A percentile compares a stretch with the other conserved stretches of the same genome.
Conservation (phyloP, 1,140 invertebrate genomes). For the Monomorium pharaonis region DNA sequence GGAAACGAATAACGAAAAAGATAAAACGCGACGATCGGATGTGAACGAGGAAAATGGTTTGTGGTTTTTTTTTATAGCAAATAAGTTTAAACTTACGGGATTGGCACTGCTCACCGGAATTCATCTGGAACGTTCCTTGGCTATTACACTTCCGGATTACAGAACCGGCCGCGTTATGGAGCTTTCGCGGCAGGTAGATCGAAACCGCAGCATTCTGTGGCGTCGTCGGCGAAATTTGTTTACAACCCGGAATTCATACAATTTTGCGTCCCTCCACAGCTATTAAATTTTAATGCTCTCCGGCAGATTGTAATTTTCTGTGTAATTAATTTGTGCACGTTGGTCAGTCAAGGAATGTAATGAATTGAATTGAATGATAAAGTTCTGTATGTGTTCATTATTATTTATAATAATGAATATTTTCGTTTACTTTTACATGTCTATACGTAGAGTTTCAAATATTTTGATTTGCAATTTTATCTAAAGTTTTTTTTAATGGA, state of each 20-base stretch:
- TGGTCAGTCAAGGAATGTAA: background rate
- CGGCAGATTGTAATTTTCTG: slow-evolving; percentile 26
- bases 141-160: slow-evolving; percentile 30
- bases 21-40: background rate
- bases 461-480: background rate
- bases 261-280: background rate
- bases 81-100: slow-evolving; percentile 43
- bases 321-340: slow-evolving; percentile 30
- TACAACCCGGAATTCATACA: slow-evolving; percentile 43
- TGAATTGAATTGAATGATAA: background rate
- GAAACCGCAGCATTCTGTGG: slow-evolving; percentile 44
- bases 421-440: background rate
- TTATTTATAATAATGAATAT: background rate
- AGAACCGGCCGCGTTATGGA: slow-evolving; percentile 9
- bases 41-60: slow-evolving; percentile 35
- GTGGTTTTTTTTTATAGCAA: slow-evolving; percentile 22
- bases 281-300: slow-evolving; percentile 41
- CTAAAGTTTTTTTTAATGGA: background rate
- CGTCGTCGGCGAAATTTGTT: slow-evolving; percentile 50
- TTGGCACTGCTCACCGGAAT: slow-evolving; percentile 33
- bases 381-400: background rate
- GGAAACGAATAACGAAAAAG: slow-evolving; percentile 43
- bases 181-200: slow-evolving; percentile 34
- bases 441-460: background rate
- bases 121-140: slow-evolving; percentile 12